Base-by-base conservation (phyloP, 2,888 invertebrate species). In the Torymus texanus region DNA sequence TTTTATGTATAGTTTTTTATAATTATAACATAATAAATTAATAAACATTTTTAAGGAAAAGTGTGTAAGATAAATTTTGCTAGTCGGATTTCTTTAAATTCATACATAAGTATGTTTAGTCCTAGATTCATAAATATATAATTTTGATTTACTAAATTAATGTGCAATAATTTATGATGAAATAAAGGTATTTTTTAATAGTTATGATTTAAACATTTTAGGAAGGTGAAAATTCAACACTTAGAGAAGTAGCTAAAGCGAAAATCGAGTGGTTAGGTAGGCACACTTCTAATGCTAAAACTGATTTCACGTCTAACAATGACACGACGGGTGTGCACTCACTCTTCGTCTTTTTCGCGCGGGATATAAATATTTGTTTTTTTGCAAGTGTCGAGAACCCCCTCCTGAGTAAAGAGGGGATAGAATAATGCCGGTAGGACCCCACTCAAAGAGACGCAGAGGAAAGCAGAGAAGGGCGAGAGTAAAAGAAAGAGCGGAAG, bases 341-440 rank as follows among this genome's bases (percentile, higher is more conserved):
- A 66, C 24, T 66, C 56, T 72, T 13, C 10, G 18, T 68, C 56
- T 68, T 14, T 5, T n/a, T 53, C 58, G n/a, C 83, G 65, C 50
- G 79, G 85, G 87, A 88, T 86, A 87, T 88, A 89, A 89, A 89
- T 89, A 89, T 89, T 89, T 89, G 87, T 88, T 87, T 86, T 81
- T 53, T 55, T 16, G 41, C 73, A 59, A 76, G 41, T 78, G 56
- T 66, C 70, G 66, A 68, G 58, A 68, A 68, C 58, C 70, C 29
- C 11, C 63, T 2, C 55, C 55, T 62, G 50, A 50, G 50, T 29
- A 51, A 3, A 68, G 80, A 67, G 81, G 80, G 79, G 74, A 65
- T 68, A 65, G 67, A 82, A 85, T 85, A 85, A 86, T 83, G 79
- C 80, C 70, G 16, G 59, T 29, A 29, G 29, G 65, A 67, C 68